Conservation (phyloP, 2,113 vertebrate species). For the Panthera uncia region DNA sequence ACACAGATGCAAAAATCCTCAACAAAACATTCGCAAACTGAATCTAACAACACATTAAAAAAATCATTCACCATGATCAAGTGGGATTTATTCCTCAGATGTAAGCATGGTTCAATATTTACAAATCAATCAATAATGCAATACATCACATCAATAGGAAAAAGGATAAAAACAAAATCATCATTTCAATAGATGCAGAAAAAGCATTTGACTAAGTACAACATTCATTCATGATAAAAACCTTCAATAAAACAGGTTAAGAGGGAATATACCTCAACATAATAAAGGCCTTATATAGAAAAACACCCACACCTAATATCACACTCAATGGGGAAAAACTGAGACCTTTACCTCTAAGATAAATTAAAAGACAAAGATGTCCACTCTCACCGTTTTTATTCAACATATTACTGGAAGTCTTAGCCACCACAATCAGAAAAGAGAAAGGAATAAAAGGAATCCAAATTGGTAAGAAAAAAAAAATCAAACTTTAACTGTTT, state of each 20-base stretch:
- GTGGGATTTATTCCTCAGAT: not conserved
- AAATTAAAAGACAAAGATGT: not conserved
- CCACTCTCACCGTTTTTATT: not conserved
- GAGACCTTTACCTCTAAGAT: not conserved
- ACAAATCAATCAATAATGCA: not conserved
- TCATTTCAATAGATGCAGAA: not conserved
- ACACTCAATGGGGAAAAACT: not conserved
- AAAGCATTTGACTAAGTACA: not conserved
- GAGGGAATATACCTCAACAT: not conserved
- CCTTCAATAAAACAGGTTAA: not conserved
- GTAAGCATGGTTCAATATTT: not conserved
- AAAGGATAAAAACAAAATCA: not conserved
- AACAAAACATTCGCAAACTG: not conserved
- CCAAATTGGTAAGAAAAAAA: not conserved
- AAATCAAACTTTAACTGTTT: not conserved
- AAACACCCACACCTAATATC: not conserved
- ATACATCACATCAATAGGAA: not conserved
- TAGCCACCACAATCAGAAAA: not conserved
- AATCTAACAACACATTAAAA: not conserved
- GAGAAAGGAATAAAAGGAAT: not conserved
- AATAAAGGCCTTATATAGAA: not conserved
- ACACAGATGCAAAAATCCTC: not conserved
- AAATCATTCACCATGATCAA: not conserved
- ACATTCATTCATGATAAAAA: not conserved
- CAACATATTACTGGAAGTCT: not conserved